These are phyloP conservation scores for Phrynocephalus forsythii DNA, from an alignment of 2,797 vertebrate species.

Conservation along the genomic window DNA sequence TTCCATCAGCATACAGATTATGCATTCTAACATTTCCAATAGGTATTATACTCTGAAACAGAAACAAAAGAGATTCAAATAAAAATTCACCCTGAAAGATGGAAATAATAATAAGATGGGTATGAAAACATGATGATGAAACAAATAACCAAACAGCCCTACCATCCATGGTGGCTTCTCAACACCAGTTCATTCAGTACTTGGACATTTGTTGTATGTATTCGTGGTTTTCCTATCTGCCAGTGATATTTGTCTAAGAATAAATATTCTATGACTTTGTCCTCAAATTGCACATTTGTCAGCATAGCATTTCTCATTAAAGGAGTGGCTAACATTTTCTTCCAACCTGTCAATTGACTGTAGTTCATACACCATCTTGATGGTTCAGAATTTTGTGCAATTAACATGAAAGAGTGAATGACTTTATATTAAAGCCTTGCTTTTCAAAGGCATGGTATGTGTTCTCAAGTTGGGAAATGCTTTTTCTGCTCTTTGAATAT, in stretches of 20 bases:
- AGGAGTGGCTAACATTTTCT: not conserved
- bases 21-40: not conserved
- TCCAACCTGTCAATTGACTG: not conserved
- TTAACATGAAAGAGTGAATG: not conserved
- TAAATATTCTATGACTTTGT: not conserved
- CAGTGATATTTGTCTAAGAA: conserved; percentile 13
- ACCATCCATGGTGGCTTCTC: not conserved
- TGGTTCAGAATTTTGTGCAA: not conserved
- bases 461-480: not conserved
- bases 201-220: not conserved
- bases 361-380: not conserved
- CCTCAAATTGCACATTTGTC: not conserved
- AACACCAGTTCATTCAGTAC: conserved; percentile 11
- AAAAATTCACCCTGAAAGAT: not conserved
- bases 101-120: no score
- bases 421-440: not conserved
- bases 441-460: not conserved
- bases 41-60: not conserved
- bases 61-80: not conserved
- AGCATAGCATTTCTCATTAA: conserved; percentile 23
- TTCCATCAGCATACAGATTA: not conserved
- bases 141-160: not conserved
- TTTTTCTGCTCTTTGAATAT: not conserved
- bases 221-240: conserved; percentile 9
- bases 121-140: not conserved